Percentiles rank a stretch among this genome's conserved stretches.
These are phyloP conservation scores for Bucco capensis DNA, from an alignment of 2,113 vertebrate genomes.

Conservation along the genomic window DNA sequence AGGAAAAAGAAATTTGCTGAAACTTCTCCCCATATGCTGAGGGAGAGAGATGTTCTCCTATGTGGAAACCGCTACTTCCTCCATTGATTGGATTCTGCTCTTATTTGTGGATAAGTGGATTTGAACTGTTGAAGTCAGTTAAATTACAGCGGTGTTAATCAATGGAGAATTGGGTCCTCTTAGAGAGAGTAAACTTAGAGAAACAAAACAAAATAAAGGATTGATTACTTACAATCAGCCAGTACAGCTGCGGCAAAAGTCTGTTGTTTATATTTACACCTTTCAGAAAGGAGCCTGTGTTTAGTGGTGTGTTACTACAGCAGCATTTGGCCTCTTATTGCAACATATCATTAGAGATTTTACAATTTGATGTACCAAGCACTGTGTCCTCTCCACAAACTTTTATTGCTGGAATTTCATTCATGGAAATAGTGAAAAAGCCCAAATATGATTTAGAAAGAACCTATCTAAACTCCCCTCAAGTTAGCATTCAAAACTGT, in stretches of 20 bases:
- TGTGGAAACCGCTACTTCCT: not conserved
- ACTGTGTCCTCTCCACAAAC: not conserved
- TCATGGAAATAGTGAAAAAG: not conserved
- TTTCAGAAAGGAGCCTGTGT: conserved; percentile 3
- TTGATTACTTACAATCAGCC: not conserved
- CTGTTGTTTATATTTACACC: conserved; percentile 34
- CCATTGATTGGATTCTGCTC: not conserved
- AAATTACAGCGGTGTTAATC: not conserved
- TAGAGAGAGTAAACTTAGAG: not conserved
- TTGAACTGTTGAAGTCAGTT: not conserved
- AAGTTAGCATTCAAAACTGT: not conserved
- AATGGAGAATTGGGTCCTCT: not conserved
- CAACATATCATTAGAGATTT: not conserved
- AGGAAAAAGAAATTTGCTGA: not conserved
- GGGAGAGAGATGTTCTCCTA: not conserved
- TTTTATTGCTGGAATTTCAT: conserved; percentile 13
- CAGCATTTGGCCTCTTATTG: conserved; percentile 15
- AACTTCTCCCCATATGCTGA: not conserved
- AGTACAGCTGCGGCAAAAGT: not conserved
- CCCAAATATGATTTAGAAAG: not conserved
- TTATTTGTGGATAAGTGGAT: not conserved
- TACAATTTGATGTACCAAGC: not conserved
- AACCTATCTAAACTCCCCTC: not conserved
- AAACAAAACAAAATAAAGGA: rapidly evolving
- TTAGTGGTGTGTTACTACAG: conserved; percentile 12